phyloP scores from a whole-genome alignment of 2,888 invertebrate species.

The Drosophila anomalata region DNA sequence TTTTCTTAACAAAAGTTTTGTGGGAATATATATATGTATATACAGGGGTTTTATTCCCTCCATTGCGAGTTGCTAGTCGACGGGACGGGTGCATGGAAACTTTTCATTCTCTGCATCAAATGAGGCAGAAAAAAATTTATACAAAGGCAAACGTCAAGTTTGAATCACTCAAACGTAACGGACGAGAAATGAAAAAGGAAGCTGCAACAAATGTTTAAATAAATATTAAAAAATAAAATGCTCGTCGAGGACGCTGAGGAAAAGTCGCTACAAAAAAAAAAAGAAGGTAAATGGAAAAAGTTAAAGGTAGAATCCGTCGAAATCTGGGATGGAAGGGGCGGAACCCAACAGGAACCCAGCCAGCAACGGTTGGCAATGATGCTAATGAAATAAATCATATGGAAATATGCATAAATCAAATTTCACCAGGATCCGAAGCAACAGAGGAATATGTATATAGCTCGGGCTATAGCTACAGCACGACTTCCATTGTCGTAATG shows the following conservation, averaged over 20 bases:
- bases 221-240: conserved; percentile 72
- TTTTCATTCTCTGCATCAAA: conserved; percentile 77
- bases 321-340: conserved; percentile 14
- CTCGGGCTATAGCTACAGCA: conserved; percentile 4
- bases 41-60: conserved; percentile 52
- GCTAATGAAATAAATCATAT: conserved; percentile 79
- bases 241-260: conserved; percentile 11
- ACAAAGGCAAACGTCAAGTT: conserved; percentile 80
- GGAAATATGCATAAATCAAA: conserved; percentile 78
- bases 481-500: conserved; percentile 33
- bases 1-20: conserved; percentile 78
- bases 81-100: conserved; percentile 58
- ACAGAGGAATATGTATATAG: conserved; percentile 1
- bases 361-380: conserved; percentile 54
- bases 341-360: conserved; percentile 12
- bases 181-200: conserved; percentile 78
- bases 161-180: conserved; percentile 78
- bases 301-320: conserved; percentile 32
- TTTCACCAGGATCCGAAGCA: conserved; percentile 50
- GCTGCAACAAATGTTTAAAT: conserved; percentile 79
- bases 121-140: conserved; percentile 78
- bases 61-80: conserved; percentile 11
- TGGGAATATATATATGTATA: conserved; percentile 42
- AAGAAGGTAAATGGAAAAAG: conserved; percentile 48
- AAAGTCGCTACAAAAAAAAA: conserved; percentile 7